Evolutionary conservation across 1,140 invertebrate genomes (phyloP).

Genomic region (Drosophila rhopaloa): DNA sequence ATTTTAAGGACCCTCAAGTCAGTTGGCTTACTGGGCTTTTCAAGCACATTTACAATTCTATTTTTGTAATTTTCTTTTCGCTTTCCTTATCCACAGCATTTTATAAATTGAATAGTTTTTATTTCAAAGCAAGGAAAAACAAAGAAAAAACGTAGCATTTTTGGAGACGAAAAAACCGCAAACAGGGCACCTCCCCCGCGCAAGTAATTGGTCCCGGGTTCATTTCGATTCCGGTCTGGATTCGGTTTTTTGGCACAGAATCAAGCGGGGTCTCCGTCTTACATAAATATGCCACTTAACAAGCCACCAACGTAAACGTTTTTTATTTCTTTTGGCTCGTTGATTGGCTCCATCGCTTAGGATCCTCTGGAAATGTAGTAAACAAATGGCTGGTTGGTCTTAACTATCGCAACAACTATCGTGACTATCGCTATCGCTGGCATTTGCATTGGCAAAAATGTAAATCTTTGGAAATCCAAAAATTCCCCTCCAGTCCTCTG

Average conservation of each 20-base stretch:
- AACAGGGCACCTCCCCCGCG: constrained; percentile 31
- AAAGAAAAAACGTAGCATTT: constrained; percentile 12
- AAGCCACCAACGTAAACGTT: constrained; percentile 56
- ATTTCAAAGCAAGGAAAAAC: constrained; percentile 28
- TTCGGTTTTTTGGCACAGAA: constrained; percentile 57
- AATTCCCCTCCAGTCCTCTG: constrained; percentile 1
- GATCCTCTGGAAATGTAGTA: constrained; percentile 18
- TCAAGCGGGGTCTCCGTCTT: constrained; percentile 39
- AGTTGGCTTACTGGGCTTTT: neutral
- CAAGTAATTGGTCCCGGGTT: constrained; percentile 64
- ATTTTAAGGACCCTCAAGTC: neutral
- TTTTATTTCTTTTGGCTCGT: constrained; percentile 43
- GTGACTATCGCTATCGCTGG: constrained; percentile 3
- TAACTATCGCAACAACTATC: constrained; percentile 27
- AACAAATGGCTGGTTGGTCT: constrained; percentile 26
- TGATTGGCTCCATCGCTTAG: constrained; percentile 32
- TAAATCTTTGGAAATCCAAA: constrained; percentile 15
- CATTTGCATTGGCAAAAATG: constrained; percentile 26
- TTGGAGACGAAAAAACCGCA: constrained; percentile 33
- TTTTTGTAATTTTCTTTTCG: constrained; percentile 12
- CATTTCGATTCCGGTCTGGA: constrained; percentile 52
- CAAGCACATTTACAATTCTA: constrained; percentile 7
- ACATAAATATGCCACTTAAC: constrained; percentile 78
- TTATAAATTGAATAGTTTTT: constrained; percentile 48
- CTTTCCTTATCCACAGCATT: constrained; percentile 23